Percentiles rank a stretch among this genome's conserved stretches.
Conservation (phyloP, 53 echinoderm and acorn worm species). For the Luidia sarsii region DNA sequence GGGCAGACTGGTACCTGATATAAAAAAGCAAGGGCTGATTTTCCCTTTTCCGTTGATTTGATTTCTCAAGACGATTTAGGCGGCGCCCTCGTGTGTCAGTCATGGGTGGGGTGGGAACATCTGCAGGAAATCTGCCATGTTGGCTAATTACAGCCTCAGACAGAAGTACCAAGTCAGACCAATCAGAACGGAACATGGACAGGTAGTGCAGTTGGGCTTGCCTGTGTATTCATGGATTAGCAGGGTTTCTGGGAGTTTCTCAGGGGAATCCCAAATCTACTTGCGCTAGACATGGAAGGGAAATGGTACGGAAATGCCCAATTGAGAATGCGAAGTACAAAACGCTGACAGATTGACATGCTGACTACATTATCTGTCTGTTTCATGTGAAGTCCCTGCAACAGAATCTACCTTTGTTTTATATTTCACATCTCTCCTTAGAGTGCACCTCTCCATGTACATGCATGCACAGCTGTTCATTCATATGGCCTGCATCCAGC, state of each 20-base stretch:
- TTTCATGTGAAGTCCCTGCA: no score
- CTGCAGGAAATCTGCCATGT: constrained; percentile 54
- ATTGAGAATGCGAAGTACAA: constrained; percentile 21
- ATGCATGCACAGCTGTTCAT: no score
- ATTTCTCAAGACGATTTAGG: constrained; percentile 26
- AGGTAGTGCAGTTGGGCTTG: constrained; percentile 13
- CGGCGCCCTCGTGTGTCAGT: constrained; percentile 51
- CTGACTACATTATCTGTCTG: constrained; percentile 21
- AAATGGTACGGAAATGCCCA: constrained; percentile 52
- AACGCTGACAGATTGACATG: constrained; percentile 33
- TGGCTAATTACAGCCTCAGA: constrained; percentile 35
- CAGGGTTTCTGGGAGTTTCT: not conserved
- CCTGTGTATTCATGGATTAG: constrained; percentile 1
- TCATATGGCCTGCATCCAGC: no score
- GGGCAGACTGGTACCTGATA: constrained; percentile 22
- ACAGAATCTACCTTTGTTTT: no score
- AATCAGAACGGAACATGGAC: not conserved
- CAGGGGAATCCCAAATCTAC: constrained; percentile 20
- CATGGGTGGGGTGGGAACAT: constrained; percentile 54
- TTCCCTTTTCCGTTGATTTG: not conserved
- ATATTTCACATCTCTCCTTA: no score
- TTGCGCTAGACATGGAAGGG: constrained; percentile 41
- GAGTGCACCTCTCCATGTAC: no score
- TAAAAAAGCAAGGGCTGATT: not conserved
- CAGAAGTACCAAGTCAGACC: not conserved